Evolutionary conservation across 2,113 vertebrate species (phyloP).

Genomic region (Corythornis vintsioides): DNA sequence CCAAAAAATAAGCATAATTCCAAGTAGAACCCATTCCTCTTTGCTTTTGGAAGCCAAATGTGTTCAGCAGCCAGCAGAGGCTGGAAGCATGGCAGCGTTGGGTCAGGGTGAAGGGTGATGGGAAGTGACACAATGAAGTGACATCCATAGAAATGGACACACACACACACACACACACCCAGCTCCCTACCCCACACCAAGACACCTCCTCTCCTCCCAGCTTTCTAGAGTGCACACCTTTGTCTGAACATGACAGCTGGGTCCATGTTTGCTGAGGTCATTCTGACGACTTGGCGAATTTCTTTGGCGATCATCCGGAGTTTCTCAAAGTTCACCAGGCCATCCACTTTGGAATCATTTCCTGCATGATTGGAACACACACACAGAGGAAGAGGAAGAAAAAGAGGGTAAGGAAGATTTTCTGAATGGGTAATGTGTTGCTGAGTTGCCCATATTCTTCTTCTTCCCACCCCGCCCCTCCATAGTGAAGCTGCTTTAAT

Average conservation of each 20-base stretch:
- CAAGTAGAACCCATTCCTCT: neutral
- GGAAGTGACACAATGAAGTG: neutral
- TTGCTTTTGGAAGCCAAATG: neutral
- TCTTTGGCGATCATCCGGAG: constrained; percentile 98
- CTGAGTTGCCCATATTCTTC: neutral
- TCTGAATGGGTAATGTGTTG: neutral
- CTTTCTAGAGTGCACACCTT: constrained; percentile 80
- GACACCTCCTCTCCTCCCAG: neutral
- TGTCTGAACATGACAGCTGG: constrained; percentile 97
- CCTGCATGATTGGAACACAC: constrained; percentile 74
- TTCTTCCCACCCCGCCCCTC: neutral
- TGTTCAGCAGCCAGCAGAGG: neutral
- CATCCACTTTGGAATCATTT: constrained; percentile 94
- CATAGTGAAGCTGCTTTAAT: neutral
- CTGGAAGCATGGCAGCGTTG: neutral
- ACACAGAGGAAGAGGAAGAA: neutral
- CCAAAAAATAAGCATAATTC: neutral
- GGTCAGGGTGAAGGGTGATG: neutral
- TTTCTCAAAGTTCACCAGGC: constrained; percentile 97
- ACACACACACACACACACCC: neutral
- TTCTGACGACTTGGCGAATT: constrained; percentile 89
- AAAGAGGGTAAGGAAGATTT: neutral
- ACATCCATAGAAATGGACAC: neutral
- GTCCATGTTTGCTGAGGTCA: constrained; percentile 98
- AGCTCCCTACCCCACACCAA: neutral